Evolutionary conservation across 2,797 vertebrate genomes (phyloP), one percentile per base, ranked within the genome.

Genomic region (Acanthiza pusilla): DNA sequence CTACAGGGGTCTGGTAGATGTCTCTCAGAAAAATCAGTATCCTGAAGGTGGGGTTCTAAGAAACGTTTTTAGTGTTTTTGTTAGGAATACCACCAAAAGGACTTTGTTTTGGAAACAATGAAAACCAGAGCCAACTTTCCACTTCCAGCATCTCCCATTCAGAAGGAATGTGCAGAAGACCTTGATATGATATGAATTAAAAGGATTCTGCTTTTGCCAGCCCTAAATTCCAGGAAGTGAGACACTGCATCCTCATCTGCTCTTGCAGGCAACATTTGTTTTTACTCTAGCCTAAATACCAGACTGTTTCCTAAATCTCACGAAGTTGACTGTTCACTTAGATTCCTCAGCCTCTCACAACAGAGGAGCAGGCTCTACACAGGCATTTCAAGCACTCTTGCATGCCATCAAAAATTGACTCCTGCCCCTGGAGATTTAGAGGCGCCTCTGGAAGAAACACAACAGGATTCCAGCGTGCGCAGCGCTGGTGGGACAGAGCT

Each of bases 141-240:
- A 78, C 67, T 83, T 80, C 47, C 38, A 95, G 29, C 14, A 25
- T 80, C 63, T 87, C 47, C 77, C 40, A 62, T 77, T 83, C 70
- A 93, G 57, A 91, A 95, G 22, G 88, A 96, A 93, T 95, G 90
- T 26, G 36, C 40, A 90, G 81, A 95, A 90, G 62, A 91, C 65
- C 89, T 96, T 96, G 94, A 94, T 94, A 91, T 77, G 89, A 96
- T 80, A 85, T 32, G 61, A 94, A 95, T 94, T 93, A 82, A 90
- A 88, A 94, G 61, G 70, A 70, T 80, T 91, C 50, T 82, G 45
- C 71, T 23, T 91, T 82, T 85, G 94, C 91, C 89, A 88, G 86
- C 38, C 42, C 79, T 77, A 67, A 85, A 84, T 92, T 96, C 92
- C 91, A 91, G 85, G 89, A 96, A 94, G 82, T 54, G 71, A 93